Base-by-base conservation (phyloP, 2,888 invertebrate genomes). In the Tetragonula carbonaria region DNA sequence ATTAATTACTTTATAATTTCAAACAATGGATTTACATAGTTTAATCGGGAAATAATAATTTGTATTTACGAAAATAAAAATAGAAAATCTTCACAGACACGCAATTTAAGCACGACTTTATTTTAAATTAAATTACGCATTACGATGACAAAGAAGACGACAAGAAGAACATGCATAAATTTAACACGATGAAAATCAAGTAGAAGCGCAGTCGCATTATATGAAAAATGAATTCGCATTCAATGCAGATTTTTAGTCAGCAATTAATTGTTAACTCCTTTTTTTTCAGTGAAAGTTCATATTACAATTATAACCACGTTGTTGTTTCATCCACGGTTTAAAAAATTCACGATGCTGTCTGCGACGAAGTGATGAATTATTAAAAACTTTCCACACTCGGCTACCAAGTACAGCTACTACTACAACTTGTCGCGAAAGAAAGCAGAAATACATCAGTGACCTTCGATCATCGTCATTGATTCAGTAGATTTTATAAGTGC, bases 381-480 rank as follows among this genome's bases (percentile, higher is more conserved):
- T 68, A 55, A 78, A 63, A 33, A 53, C 8, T 3, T 79, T 14
- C 63, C 55, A 53, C 28, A 63, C 62, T 45, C 16, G 59, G 51
- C 53, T 38, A 55, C 14, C 14, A 0, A 57, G n/a, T 57, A 28
- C 28, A 28, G 28, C 28, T 72, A 16, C 1, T n/a, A 33, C 53
- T 38, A 53, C 21, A 33, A 8, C 4, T 53, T 28, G 53, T 21
- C 28, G 66, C 33, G 11, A 45, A 53, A 45, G 62, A 63, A 74
- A 79, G 68, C 63, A 75, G 38, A 51, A 67, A 74, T 67, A 66
- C 18, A 23, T 11, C 13, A n/a, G 4, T 33, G 63, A 71, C 76
- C 70, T 80, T 80, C 71, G 13, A 57, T 38, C 38, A 71, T 33
- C 21, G 18, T 38, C 33, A 38, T 51, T 51, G 80, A 68, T 70